Evolutionary conservation across 2,113 vertebrate species (phyloP).

Genomic region (Ploceus nigricollis): DNA sequence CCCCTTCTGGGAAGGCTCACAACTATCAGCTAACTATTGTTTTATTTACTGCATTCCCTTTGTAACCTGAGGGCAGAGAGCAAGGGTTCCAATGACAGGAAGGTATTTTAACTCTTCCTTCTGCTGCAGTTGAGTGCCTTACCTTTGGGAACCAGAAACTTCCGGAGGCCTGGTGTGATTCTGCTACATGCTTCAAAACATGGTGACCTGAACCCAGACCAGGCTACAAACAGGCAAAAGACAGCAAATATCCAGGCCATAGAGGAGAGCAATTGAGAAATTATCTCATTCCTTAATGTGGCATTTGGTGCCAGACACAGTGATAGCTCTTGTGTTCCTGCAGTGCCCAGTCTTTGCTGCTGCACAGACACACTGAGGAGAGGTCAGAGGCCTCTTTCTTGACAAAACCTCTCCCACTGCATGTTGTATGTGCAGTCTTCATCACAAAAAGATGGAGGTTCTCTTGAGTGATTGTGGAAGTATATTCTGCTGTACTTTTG

Average conservation of each 20-base stretch:
- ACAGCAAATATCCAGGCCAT: not conserved
- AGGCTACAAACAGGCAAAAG: not conserved
- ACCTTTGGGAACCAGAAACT: not conserved
- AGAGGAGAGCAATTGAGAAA: not conserved
- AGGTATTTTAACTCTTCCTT: not conserved
- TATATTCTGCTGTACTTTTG: not conserved
- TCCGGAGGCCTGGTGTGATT: not conserved
- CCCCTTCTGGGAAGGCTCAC: not conserved
- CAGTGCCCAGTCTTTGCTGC: not conserved
- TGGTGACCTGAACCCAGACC: not conserved
- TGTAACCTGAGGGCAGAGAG: not conserved
- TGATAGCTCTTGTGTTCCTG: not conserved
- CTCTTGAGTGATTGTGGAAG: not conserved
- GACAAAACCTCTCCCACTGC: not conserved
- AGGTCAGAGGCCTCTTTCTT: not conserved
- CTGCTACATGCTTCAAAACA: not conserved
- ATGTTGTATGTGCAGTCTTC: not conserved
- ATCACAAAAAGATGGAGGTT: not conserved
- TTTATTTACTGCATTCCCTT: slow-evolving; percentile 20
- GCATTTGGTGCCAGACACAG: not conserved
- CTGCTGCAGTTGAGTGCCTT: not conserved
- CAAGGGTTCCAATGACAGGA: not conserved
- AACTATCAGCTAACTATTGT: not conserved
- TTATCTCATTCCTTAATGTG: not conserved
- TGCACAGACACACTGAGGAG: not conserved